phyloP scores from a whole-genome alignment of 2,797 vertebrate genomes.

The Parauchenoglanis ngamensis region DNA sequence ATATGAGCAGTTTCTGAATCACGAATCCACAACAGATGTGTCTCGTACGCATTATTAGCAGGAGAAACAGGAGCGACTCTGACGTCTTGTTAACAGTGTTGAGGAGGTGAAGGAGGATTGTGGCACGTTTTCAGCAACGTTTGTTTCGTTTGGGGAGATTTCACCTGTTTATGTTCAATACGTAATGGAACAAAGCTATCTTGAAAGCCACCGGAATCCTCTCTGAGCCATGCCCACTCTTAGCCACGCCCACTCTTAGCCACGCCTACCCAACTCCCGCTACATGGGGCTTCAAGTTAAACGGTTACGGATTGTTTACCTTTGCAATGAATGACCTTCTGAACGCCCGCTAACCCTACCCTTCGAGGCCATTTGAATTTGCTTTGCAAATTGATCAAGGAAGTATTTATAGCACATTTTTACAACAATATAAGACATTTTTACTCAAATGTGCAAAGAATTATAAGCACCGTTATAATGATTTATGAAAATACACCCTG shows the following conservation, averaged over 20 bases:
- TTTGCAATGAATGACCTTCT: background rate
- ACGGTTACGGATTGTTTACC: background rate
- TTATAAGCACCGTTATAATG: background rate
- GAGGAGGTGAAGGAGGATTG: background rate
- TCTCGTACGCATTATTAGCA: background rate
- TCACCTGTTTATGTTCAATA: background rate
- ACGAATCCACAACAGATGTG: background rate
- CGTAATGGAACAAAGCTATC: background rate
- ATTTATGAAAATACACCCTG: background rate
- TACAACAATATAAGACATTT: too few species aligned
- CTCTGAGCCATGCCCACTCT: background rate
- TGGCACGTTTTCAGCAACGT: background rate
- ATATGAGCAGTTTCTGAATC: background rate
- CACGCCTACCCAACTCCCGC: background rate
- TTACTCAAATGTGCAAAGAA: background rate
- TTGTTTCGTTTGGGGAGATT: background rate
- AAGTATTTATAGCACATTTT: background rate
- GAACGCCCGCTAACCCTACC: background rate
- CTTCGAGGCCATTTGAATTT: background rate
- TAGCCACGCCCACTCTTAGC: background rate
- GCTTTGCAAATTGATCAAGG: too few species aligned
- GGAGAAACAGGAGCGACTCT: background rate
- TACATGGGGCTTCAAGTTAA: background rate
- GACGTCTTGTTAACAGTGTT: background rate
- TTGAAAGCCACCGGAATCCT: background rate